Evolutionary conservation across 2,888 invertebrate genomes (phyloP), one percentile per base, ranked within the genome.

Genomic region (Halictus quadricinctus): DNA sequence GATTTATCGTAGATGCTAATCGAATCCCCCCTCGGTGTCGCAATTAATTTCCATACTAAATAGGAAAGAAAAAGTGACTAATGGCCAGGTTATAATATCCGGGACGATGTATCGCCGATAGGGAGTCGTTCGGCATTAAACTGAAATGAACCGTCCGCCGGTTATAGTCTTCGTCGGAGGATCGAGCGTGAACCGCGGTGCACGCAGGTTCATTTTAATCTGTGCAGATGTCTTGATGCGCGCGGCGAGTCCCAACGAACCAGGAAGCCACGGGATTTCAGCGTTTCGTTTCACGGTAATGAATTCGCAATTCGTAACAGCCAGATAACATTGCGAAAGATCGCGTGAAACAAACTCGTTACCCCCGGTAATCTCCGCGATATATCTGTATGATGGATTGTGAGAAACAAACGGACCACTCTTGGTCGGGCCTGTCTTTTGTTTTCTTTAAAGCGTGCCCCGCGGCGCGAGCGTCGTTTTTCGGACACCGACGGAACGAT

Each of bases 301-400:
- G 73, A 81, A 66, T 73, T 79, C 73, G 36, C 21, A 25, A 43
- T 46, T 15, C 46, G 79, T 43, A 48, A 74, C 69, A 70, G 21
- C 2, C 69, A 13, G 60, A 80, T 74, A 70, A 80, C n/a, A 25
- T 46, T 60, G 18, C 21, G 48, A 36, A 6, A 48, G 70, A 76
- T 80, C 69, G 74, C 80, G 58, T 72, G 80, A 75, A 82, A 70
- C 50, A 25, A 70, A 66, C 69, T 72, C 41, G 72, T 76, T 83
- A 60, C 15, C 15, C 15, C 58, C 36, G 12, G 21, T 29, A 54
- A 78, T 78, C 72, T 54, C 25, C 25, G 58, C 54, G n/a, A 72
- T 72, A 60, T 54, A 60, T 43, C 50, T 21, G 25, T 75, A 54
- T 58, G 75, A 72, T 29, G 70, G 72, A 83, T 82, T 36, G 60